Base-by-base conservation (phyloP, 2,888 invertebrate species). In the Yponomeuta cagnagella region DNA sequence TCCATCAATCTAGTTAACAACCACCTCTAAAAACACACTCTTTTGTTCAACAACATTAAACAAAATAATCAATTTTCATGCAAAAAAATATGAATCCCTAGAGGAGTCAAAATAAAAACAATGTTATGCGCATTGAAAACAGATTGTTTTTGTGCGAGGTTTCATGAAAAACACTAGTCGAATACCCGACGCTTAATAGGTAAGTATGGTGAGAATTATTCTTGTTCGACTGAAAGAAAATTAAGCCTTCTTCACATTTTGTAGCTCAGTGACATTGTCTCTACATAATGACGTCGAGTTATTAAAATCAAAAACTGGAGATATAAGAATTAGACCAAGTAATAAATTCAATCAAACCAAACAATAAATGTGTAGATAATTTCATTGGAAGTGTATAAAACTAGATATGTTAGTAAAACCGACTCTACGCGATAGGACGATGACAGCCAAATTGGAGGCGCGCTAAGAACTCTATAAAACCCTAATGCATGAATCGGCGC, bases 381-480 rank as follows among this genome's bases (percentile, higher is more conserved):
- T 68, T 68, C 48, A 68, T 48, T 48, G 48, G 31, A 9, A 2
- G 30, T 43, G 15, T 31, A 68, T 68, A 68, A 68, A 68, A 68
- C 52, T 30, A 31, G 6, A 68, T 52, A 15, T 30, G 12, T 30
- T 68, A 10, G 23, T 52, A 37, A 30, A n/a, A 33, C 23, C 15
- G 37, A 30, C 12, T 5, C 30, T 8, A 5, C 33, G 33, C n/a
- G 52, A 52, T 63, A 63, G 37, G 63, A 33, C 78, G 82, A 79
- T 76, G 82, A 83, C 84, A 84, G 80, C 85, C 80, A 76, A 81
- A 81, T 85, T 83, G 85, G 80, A 80, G 74, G 77, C 79, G 77
- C 78, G 82, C 81, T 81, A 79, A 80, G 77, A 48, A 71, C 66
- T 65, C 72, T 71, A 73, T 73, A 72, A 73, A 73, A 69, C 69